phyloP scores from a whole-genome alignment of 2,888 invertebrate species.

The Aleiodes leptofemur region DNA sequence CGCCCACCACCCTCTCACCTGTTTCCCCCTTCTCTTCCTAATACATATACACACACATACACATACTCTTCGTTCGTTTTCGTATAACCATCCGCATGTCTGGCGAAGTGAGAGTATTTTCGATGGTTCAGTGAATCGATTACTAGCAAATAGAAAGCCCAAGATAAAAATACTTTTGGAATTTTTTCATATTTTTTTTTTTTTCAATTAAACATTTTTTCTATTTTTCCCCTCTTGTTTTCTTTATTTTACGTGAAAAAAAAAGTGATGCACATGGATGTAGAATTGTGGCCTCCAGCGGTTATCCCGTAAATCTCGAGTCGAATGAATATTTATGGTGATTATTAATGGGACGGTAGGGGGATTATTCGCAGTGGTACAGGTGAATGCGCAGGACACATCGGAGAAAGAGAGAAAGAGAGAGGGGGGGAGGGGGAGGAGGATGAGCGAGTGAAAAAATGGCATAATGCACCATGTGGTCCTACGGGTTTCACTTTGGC shows the following conservation, averaged over 20 bases:
- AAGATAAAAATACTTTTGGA: conserved; percentile 11
- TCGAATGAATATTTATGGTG: conserved; percentile 66
- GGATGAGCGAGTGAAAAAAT: conserved; percentile 42
- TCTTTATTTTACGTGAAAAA: neutral
- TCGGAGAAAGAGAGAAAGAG: neutral
- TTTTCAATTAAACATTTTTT: neutral
- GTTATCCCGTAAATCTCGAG: conserved; percentile 62
- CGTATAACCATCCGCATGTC: neutral
- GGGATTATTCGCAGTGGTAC: conserved; percentile 61
- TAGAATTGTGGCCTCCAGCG: conserved; percentile 22
- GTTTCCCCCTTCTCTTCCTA: neutral
- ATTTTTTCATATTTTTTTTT: neutral
- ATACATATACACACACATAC: neutral
- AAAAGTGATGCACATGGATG: conserved; percentile 26
- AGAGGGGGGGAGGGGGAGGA: neutral
- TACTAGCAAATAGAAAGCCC: conserved; percentile 12
- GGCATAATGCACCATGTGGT: conserved; percentile 63
- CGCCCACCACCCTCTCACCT: neutral
- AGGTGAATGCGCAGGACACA: conserved; percentile 37
- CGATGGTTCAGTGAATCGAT: conserved; percentile 7
- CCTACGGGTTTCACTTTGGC: conserved; percentile 43
- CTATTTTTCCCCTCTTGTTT: neutral
- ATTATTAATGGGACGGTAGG: conserved; percentile 66
- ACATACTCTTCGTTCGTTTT: conserved; percentile 5
- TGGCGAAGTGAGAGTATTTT: neutral